Evolutionary conservation across 1,140 invertebrate species (phyloP).

Genomic region (Drosophila bipectinata): DNA sequence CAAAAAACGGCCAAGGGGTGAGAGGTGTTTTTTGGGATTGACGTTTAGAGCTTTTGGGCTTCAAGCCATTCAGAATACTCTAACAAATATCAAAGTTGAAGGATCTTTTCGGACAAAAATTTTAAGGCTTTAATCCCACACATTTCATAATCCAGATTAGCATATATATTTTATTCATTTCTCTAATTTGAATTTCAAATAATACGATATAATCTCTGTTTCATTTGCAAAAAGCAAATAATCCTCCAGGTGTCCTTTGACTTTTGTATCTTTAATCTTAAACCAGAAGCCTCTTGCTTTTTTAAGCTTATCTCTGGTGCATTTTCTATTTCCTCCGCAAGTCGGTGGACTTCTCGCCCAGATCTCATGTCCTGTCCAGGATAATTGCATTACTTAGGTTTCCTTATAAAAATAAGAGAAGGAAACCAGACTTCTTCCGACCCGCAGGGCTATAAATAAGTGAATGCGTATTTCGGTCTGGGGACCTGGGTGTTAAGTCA

Average conservation of each 20-base stretch:
- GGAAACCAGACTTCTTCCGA: conserved; percentile 61
- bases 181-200: conserved; percentile 29
- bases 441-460: conserved; percentile 75
- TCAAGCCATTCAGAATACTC: conserved; percentile 21
- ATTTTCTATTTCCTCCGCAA: conserved; percentile 16
- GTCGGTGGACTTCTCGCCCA: conserved; percentile 17
- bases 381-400: conserved; percentile 74
- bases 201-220: conserved; percentile 2
- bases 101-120: neutral
- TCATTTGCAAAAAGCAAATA: neutral
- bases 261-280: conserved; percentile 29
- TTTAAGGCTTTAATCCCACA: neutral
- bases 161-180: neutral
- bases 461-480: conserved; percentile 42
- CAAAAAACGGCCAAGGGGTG: conserved; percentile 6
- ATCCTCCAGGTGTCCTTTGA: conserved; percentile 4
- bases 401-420: conserved; percentile 29
- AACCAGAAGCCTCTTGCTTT: neutral
- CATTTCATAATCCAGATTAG: neutral
- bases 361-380: conserved; percentile 45
- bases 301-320: conserved; percentile 23
- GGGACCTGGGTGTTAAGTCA: conserved; percentile 11
- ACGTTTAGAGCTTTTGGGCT: conserved; percentile 2
- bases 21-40: conserved; percentile 6
- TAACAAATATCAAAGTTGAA: conserved; percentile 14